Evolutionary conservation across 1,140 invertebrate species (phyloP).

Genomic region (Leptestheria dahalacensis): DNA sequence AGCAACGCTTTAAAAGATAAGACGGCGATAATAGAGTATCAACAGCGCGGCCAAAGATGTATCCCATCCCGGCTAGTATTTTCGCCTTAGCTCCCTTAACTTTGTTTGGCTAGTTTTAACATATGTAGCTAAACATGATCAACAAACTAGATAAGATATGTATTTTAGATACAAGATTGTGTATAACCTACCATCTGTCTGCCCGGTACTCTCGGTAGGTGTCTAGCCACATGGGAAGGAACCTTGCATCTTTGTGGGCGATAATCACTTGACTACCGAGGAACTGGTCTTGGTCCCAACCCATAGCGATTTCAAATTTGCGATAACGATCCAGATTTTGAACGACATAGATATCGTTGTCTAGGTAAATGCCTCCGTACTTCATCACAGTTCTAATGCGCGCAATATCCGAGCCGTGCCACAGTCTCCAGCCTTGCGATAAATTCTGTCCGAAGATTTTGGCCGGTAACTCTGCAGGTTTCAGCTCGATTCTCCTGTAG

Average conservation of each 20-base stretch:
- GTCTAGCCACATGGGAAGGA: constrained; percentile 24
- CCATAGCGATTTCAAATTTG: constrained; percentile 28
- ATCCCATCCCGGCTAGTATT: too few relatives aligned
- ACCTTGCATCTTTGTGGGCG: constrained; percentile 25
- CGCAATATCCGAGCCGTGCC: constrained; percentile 29
- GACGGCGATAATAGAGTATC: too few relatives aligned
- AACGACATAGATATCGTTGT: constrained; percentile 28
- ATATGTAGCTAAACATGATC: too few relatives aligned
- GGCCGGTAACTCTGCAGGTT: constrained; percentile 18
- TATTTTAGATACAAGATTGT: too few relatives aligned
- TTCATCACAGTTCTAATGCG: constrained; percentile 26
- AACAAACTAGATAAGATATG: too few relatives aligned
- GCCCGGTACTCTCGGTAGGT: constrained; percentile 24
- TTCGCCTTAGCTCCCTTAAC: too few relatives aligned
- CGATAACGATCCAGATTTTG: constrained; percentile 27
- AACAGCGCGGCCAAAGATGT: too few relatives aligned
- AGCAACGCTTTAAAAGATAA: not conserved
- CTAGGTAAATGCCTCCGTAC: constrained; percentile 30
- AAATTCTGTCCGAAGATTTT: constrained; percentile 22
- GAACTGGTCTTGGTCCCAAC: constrained; percentile 25
- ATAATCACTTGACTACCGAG: constrained; percentile 27
- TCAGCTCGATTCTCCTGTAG: constrained; percentile 2
- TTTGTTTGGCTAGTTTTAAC: too few relatives aligned
- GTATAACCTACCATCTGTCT: constrained; percentile 19
- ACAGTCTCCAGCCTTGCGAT: constrained; percentile 18